phyloP scores from a whole-genome alignment of 2,113 vertebrate species.

The Nettapus auritus region DNA sequence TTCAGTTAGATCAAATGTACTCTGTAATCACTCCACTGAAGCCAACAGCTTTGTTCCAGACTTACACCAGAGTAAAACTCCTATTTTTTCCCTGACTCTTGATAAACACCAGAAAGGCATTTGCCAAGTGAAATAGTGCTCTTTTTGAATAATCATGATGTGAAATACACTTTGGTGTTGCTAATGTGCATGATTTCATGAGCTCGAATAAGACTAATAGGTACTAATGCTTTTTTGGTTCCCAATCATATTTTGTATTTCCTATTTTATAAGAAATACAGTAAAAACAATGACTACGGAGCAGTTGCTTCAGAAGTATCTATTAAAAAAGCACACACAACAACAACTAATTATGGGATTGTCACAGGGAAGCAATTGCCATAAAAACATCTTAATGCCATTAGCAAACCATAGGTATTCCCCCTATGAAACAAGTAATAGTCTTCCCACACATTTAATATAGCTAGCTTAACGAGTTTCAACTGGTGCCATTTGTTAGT shows the following conservation, averaged over 20 bases:
- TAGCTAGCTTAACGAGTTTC: neutral
- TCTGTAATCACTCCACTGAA: neutral
- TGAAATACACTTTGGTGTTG: neutral
- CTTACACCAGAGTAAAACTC: neutral
- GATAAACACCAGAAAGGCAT: neutral
- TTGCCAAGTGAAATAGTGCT: neutral
- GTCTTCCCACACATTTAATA: neutral
- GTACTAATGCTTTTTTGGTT: neutral
- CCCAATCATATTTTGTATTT: neutral
- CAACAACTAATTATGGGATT: neutral
- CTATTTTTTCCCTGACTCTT: neutral
- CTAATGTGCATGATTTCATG: neutral
- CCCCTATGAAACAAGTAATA: neutral
- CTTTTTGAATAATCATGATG: neutral
- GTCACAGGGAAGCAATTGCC: neutral
- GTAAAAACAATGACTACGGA: neutral
- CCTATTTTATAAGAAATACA: neutral
- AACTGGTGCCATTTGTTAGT: neutral
- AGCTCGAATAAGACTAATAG: neutral
- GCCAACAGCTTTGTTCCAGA: fast-evolving
- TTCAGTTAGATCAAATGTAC: neutral
- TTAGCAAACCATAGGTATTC: constrained; percentile 16
- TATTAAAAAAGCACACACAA: neutral
- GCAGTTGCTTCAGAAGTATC: neutral
- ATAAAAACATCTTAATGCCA: neutral